Evolutionary conservation across 1,140 invertebrate genomes (phyloP).

Genomic region (Dufourea novaeangliae): DNA sequence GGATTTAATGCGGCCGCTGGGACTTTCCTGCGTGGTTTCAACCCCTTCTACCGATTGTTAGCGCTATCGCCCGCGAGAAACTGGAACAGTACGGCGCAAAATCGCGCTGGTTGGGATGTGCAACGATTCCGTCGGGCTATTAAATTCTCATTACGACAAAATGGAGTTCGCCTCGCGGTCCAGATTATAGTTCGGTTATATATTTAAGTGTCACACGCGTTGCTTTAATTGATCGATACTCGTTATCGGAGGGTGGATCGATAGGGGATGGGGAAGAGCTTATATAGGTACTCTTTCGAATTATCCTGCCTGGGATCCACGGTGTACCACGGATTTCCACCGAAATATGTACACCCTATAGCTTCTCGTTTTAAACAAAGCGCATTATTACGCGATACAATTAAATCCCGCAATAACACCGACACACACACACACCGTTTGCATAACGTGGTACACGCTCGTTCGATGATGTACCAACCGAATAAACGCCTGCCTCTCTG

Average conservation of each 20-base stretch:
- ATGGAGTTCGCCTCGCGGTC: conserved; percentile 23
- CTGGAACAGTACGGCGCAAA: not conserved
- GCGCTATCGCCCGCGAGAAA: not conserved
- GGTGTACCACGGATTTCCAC: conserved; percentile 23
- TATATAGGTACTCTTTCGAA: conserved; percentile 41
- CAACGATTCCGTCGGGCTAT: conserved; percentile 24
- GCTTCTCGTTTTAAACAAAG: conserved; percentile 38
- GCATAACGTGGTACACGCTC: conserved; percentile 18
- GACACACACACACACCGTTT: conserved; percentile 10
- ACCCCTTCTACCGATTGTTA: not conserved
- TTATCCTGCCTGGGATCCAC: not conserved
- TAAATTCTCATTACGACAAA: conserved; percentile 55
- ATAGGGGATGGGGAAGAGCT: not conserved
- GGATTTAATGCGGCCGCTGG: conserved; percentile 25
- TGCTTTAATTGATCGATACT: conserved; percentile 52
- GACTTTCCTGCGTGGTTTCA: not conserved
- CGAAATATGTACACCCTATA: conserved; percentile 29
- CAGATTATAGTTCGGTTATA: conserved; percentile 42
- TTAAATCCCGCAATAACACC: conserved; percentile 27
- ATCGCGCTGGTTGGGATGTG: not conserved
- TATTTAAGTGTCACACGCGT: conserved; percentile 48
- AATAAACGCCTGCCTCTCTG: not conserved
- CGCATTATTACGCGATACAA: conserved; percentile 44
- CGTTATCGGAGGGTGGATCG: conserved; percentile 23
- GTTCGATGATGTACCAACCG: conserved; percentile 3